These are phyloP conservation scores for Idaea aversata DNA, from an alignment of 2,888 invertebrate genomes.

Conservation along the genomic window DNA sequence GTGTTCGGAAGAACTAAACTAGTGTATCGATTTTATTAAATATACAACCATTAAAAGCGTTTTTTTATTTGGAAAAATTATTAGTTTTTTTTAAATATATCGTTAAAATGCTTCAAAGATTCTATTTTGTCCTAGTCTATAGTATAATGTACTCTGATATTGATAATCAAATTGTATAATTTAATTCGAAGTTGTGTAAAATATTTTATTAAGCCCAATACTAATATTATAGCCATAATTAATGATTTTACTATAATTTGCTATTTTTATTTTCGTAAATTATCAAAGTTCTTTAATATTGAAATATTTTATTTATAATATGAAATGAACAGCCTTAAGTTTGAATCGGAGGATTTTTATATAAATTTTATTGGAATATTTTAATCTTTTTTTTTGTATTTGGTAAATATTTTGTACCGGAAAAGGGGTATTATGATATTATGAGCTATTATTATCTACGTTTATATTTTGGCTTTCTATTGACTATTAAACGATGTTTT, in stretches of 20 bases:
- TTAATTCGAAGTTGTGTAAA: constrained; percentile 38
- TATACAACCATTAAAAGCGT: constrained; percentile 62
- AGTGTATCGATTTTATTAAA: constrained; percentile 35
- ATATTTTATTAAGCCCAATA: constrained; percentile 43
- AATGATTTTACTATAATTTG: constrained; percentile 61
- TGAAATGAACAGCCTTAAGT: constrained; percentile 63
- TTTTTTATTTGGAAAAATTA: constrained; percentile 5
- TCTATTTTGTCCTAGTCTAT: constrained; percentile 33
- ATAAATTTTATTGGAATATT: constrained; percentile 44
- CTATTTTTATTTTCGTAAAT: constrained; percentile 67
- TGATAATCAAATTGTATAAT: constrained; percentile 39
- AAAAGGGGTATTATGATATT: constrained; percentile 46
- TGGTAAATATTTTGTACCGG: constrained; percentile 71
- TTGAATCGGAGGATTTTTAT: constrained; percentile 60
- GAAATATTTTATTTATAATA: constrained; percentile 58
- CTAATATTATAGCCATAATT: constrained; percentile 53
- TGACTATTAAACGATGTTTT: constrained; percentile 72
- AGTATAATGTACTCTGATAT: constrained; percentile 37
- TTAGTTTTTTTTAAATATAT: neutral
- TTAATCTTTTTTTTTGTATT: constrained; percentile 52
- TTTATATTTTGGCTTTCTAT: constrained; percentile 72
- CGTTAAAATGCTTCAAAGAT: neutral
- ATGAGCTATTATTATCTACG: constrained; percentile 51
- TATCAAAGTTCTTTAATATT: constrained; percentile 54
- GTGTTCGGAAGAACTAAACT: constrained; percentile 43